Percentiles rank a stretch among this genome's conserved stretches.
phyloP scores from a whole-genome alignment of 2,113 vertebrate genomes.

The Lonchura striata region DNA sequence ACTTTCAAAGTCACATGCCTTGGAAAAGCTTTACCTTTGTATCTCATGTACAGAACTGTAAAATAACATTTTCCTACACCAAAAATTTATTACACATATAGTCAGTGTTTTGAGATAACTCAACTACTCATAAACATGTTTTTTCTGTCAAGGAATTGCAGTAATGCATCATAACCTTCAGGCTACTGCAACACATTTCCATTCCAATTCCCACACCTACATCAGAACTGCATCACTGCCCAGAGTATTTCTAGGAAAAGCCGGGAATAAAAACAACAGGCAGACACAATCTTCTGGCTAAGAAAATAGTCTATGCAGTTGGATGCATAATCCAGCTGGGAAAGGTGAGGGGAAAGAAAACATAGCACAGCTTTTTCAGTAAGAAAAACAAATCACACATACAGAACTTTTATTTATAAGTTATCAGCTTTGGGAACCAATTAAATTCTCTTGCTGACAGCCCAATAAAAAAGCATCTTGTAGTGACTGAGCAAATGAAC shows the following conservation, averaged over 20 bases:
- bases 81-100: neutral
- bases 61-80: neutral
- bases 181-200: neutral
- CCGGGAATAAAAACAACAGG: neutral
- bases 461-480: neutral
- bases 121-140: neutral
- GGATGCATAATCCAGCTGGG: neutral
- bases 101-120: neutral
- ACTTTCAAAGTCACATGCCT: neutral
- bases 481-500: neutral
- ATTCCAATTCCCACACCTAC: neutral
- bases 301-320: neutral
- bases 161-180: neutral
- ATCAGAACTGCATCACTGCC: neutral
- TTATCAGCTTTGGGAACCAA: neutral
- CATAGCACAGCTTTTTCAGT: neutral
- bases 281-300: neutral
- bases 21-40: neutral
- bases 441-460: neutral
- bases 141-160: neutral
- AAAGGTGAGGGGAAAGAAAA: neutral
- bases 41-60: neutral
- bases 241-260: neutral
- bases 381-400: neutral
- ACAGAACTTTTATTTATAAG: neutral